Evolutionary conservation across 1,140 invertebrate species (phyloP).

Genomic region (Microplitis mediator): DNA sequence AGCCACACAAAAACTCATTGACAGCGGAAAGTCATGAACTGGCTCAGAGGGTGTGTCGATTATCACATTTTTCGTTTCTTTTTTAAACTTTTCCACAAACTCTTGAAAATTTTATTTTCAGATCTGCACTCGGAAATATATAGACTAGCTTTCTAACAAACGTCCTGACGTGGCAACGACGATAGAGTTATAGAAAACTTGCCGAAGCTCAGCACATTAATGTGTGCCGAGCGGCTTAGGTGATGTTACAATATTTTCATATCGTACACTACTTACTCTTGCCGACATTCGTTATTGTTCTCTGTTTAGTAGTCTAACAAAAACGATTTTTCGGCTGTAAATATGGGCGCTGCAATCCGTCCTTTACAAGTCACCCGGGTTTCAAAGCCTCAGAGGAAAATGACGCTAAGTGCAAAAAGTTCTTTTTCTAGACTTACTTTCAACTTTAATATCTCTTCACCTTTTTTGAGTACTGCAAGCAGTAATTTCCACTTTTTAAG

Average conservation of each 20-base stretch:
- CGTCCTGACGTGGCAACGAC: constrained; percentile 35
- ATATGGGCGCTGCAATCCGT: too few species aligned
- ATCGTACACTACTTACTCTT: constrained; percentile 39
- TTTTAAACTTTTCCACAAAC: neutral
- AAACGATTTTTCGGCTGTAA: too few species aligned
- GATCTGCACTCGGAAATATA: constrained; percentile 33
- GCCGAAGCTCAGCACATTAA: constrained; percentile 54
- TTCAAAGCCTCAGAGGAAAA: too few species aligned
- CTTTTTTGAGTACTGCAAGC: too few species aligned
- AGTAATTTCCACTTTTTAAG: too few species aligned
- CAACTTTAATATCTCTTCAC: too few species aligned
- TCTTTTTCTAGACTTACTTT: too few species aligned
- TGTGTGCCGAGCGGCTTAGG: constrained; percentile 51
- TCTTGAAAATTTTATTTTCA: neutral
- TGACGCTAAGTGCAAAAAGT: too few species aligned
- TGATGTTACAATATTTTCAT: constrained; percentile 51
- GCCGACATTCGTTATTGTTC: constrained; percentile 30
- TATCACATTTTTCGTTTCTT: neutral
- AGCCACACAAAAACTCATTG: too few species aligned
- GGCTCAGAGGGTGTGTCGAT: too few species aligned
- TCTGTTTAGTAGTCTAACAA: neutral
- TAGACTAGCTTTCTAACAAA: constrained; percentile 28
- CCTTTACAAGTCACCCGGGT: too few species aligned
- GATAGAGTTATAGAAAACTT: constrained; percentile 26
- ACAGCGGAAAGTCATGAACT: neutral